Evolutionary conservation across 2,888 invertebrate genomes (phyloP), one percentile per base, ranked within the genome.

Genomic region (Scaptodrosophila latifasciaeformis): DNA sequence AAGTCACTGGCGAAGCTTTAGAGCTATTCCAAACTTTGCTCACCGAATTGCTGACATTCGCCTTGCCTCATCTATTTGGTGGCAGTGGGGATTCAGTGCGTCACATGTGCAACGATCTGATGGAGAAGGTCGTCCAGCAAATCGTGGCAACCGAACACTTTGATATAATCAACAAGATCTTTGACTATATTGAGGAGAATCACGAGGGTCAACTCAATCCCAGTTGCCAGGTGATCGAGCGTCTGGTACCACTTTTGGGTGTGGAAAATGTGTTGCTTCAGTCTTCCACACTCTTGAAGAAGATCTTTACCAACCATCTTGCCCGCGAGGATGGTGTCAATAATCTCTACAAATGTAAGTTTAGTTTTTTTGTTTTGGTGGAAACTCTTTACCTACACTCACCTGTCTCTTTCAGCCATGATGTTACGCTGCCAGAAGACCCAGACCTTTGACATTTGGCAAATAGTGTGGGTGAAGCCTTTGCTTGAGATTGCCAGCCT

Each of bases 1-100:
- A 29, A 0, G 18, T 58, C 2, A 0, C 10, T 2, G 21, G 7
- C 3, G 63, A 86, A 18, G 82, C 86, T 15, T 17, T 34, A 13
- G 3, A 42, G 4, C 44, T 27, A 15, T 59, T 49, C 7, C 44
- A 72, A 80, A 31, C 62, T 68, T 68, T 87, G 18, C 44, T 85
- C 83, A 57, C 67, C 13, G 66, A 67, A 6, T 45, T 86, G 21
- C 49, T 82, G 18, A 80, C 83, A 17, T 91, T 89, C 81, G 86
- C 89, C 17, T 89, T 90, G 88, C 82, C 87, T 0, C 89, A 91
- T 67, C 83, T 91, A 40, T 91, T 91, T n/a, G n/a, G n/a, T 44
- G 90, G 91, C 84, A 88, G 88, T 70, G 88, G 91, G 81, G 92
- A 92, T 76, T 89, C 90, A 62, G 91, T 92, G 18, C 83, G 90